A percentile compares a stretch with the other conserved stretches of the same genome.
Evolutionary conservation across 2,888 invertebrate genomes (phyloP).

Genomic region (Spatulosminthurus flaviceps): DNA sequence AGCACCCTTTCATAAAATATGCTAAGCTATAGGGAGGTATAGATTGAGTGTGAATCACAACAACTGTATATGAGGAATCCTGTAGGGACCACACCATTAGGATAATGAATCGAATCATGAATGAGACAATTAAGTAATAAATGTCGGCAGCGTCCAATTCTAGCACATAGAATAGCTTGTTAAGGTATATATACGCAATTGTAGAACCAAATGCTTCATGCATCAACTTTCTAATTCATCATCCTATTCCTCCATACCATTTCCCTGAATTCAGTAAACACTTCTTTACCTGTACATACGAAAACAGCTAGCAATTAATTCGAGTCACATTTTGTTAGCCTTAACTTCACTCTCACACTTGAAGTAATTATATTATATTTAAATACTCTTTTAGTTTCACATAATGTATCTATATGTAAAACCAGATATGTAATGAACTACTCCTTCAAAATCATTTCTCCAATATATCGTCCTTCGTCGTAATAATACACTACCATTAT

Average conservation of each 20-base stretch:
- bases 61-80: neutral
- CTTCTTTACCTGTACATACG: too few relatives aligned
- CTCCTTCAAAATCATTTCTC: too few relatives aligned
- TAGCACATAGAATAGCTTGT: neutral
- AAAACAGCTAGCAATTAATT: too few relatives aligned
- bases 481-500: too few relatives aligned
- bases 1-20: neutral
- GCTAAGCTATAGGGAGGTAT: neutral
- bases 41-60: slow-evolving; percentile 18
- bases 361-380: too few relatives aligned
- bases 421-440: too few relatives aligned
- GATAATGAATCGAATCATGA: slow-evolving; percentile 10
- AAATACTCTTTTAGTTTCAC: too few relatives aligned
- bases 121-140: slow-evolving; percentile 18
- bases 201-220: neutral
- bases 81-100: neutral
- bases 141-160: slow-evolving; percentile 24
- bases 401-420: too few relatives aligned
- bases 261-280: too few relatives aligned
- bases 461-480: too few relatives aligned
- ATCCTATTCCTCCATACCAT: neutral
- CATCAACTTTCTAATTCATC: neutral
- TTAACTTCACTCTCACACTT: too few relatives aligned
- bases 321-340: too few relatives aligned
- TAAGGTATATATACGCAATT: neutral